Percentiles rank a stretch among this genome's conserved stretches.
Conservation (phyloP, 1,140 invertebrate genomes). For the Drosophila mauritiana region DNA sequence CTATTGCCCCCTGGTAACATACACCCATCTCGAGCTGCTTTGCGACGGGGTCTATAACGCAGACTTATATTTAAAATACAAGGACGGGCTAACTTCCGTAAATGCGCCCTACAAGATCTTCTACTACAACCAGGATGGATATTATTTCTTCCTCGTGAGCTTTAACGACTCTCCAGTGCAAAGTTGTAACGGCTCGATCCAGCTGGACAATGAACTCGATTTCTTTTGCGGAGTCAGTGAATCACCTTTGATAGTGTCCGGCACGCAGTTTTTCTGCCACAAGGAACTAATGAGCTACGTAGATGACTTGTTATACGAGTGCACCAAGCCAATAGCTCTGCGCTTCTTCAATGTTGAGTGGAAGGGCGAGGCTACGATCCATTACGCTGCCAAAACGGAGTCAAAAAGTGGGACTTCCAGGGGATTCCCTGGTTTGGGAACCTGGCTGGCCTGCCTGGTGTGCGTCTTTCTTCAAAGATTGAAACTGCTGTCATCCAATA, state of each 20-base stretch:
- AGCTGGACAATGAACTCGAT: neutral
- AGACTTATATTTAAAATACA: conserved; percentile 13
- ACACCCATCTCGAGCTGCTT: conserved; percentile 1
- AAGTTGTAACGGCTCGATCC: neutral
- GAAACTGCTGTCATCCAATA: conserved; percentile 5
- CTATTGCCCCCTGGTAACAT: conserved; percentile 2
- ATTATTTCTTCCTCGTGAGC: neutral
- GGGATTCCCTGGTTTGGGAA: too few relatives aligned
- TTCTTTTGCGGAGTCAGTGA: conserved; percentile 6
- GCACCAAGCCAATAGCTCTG: neutral
- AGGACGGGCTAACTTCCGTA: neutral
- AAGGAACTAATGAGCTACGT: conserved; percentile 4
- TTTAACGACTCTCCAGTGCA: conserved; percentile 11
- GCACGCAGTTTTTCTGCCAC: conserved; percentile 8
- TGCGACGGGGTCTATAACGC: conserved; percentile 8
- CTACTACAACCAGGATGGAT: neutral
- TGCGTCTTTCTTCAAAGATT: neutral
- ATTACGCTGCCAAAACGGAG: neutral
- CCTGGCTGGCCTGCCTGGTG: neutral
- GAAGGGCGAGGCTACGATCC: neutral
- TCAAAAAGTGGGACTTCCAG: neutral
- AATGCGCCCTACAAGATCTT: conserved; percentile 18
- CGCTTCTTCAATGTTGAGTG: neutral
- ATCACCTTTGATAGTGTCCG: neutral
- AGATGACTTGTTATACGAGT: conserved; percentile 2